Evolutionary conservation across 2,797 vertebrate species (phyloP).

Genomic region (Luscinia megarhynchos): DNA sequence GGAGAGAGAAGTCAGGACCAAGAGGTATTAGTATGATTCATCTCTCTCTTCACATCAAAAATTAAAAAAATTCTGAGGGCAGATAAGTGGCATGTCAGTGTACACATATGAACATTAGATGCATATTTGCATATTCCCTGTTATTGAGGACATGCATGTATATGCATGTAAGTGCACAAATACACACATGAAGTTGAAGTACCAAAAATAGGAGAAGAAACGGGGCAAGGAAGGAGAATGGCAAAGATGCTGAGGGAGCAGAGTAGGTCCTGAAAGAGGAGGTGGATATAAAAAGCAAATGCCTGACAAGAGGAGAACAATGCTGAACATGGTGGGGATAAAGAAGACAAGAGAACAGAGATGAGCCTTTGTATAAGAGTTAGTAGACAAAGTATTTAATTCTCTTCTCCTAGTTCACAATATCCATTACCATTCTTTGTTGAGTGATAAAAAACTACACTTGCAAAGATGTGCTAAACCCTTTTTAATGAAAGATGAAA

Average conservation of each 20-base stretch:
- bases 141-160: not conserved
- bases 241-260: not conserved
- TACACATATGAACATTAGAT: not conserved
- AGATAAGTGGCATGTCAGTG: not conserved
- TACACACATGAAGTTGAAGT: not conserved
- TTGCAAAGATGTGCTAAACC: not conserved
- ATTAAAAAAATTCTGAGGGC: not conserved
- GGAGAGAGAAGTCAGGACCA: slow-evolving; percentile 17
- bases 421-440: not conserved
- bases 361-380: not conserved
- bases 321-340: not conserved
- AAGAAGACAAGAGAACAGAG: not conserved
- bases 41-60: not conserved
- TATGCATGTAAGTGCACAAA: not conserved
- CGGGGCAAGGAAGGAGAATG: not conserved
- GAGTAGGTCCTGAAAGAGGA: not conserved
- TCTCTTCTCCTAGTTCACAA: not conserved
- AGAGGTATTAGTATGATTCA: slow-evolving; percentile 15
- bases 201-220: not conserved
- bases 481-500: not conserved
- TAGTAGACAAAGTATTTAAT: not conserved
- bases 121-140: not conserved
- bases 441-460: not conserved
- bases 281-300: not conserved
- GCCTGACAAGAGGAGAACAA: not conserved